Evolutionary conservation across 2,888 invertebrate genomes (phyloP).

Genomic region (Eremobia ochroleuca): DNA sequence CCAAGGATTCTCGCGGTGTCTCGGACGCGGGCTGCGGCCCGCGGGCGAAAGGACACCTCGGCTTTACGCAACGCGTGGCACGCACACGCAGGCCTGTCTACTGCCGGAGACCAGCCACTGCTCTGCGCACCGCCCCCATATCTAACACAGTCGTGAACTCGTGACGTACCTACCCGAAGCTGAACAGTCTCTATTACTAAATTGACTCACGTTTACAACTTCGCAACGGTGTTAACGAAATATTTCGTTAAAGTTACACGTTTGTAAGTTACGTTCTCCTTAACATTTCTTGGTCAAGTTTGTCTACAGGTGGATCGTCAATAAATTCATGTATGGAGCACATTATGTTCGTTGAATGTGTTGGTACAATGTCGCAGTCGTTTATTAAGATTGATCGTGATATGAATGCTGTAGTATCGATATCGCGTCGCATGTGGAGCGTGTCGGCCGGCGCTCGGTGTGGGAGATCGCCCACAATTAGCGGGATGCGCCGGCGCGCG

Average conservation of each 20-base stretch:
- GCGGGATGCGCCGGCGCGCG: conserved; percentile 84
- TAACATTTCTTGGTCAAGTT: conserved; percentile 84
- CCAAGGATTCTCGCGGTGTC: conserved; percentile 88
- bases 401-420: conserved; percentile 43
- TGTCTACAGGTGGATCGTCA: conserved; percentile 65
- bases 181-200: conserved; percentile 82
- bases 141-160: conserved; percentile 75
- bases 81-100: conserved; percentile 67
- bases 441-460: conserved; percentile 69
- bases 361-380: conserved; percentile 44
- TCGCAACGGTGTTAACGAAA: conserved; percentile 86
- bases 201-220: conserved; percentile 86
- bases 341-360: conserved; percentile 36
- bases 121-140: conserved; percentile 67
- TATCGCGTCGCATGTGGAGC: conserved; percentile 56
- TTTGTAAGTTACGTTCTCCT: conserved; percentile 75
- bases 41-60: conserved; percentile 82
- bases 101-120: conserved; percentile 49
- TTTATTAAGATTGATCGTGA: conserved; percentile 53
- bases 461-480: conserved; percentile 87
- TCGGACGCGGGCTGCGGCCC: conserved; percentile 78
- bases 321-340: conserved; percentile 53
- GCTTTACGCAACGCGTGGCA: conserved; percentile 79
- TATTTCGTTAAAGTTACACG: conserved; percentile 81
- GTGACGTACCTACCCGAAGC: conserved; percentile 77